Evolutionary conservation across 2,113 vertebrate species (phyloP).

Genomic region (Strix aluco): DNA sequence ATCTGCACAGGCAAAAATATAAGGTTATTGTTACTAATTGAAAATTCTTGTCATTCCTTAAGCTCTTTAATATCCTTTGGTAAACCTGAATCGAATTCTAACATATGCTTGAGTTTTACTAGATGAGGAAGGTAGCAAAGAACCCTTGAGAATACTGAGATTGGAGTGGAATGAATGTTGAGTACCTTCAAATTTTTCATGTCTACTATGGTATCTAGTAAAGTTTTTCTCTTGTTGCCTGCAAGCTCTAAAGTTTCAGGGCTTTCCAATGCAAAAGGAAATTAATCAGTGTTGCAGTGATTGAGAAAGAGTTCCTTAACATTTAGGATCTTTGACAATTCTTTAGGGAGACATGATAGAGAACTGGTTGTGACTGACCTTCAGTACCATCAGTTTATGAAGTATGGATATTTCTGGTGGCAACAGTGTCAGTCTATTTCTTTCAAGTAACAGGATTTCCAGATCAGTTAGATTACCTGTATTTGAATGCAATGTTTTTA

Average conservation of each 20-base stretch:
- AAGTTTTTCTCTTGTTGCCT: constrained; percentile 51
- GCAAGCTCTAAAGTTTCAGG: constrained; percentile 54
- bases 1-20: constrained; percentile 68
- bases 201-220: constrained; percentile 22
- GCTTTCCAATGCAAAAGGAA: constrained; percentile 52
- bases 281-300: constrained; percentile 49
- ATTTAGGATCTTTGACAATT: constrained; percentile 48
- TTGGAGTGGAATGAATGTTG: constrained; percentile 40
- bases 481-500: constrained; percentile 47
- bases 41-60: constrained; percentile 45
- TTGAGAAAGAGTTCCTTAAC: constrained; percentile 46
- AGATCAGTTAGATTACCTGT: constrained; percentile 35
- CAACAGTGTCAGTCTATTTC: constrained; percentile 57
- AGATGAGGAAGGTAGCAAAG: constrained; percentile 66
- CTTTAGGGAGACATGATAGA: constrained; percentile 30
- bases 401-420: constrained; percentile 61
- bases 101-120: constrained; percentile 58
- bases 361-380: constrained; percentile 58
- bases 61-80: constrained; percentile 68
- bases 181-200: constrained; percentile 58
- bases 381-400: constrained; percentile 56
- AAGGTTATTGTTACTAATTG: constrained; percentile 65
- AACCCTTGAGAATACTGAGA: constrained; percentile 62
- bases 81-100: constrained; percentile 65
- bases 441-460: constrained; percentile 64